Conservation (phyloP, 2,797 vertebrate species). For the Syndactyla subalaris region DNA sequence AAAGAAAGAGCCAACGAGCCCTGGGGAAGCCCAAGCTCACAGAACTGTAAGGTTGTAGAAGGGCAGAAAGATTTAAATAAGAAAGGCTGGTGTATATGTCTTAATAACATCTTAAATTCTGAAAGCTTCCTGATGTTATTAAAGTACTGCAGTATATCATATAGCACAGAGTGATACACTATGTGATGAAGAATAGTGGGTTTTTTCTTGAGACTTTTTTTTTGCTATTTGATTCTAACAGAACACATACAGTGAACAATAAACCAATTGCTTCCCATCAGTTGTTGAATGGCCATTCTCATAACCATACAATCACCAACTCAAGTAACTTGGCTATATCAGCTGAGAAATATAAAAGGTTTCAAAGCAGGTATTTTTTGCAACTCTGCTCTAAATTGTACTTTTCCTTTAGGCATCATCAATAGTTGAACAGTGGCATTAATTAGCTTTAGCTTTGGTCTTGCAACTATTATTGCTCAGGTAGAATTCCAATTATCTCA, state of each 20-base stretch:
- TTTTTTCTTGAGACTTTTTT: neutral
- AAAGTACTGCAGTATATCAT: neutral
- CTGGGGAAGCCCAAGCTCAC: neutral
- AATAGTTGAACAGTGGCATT: neutral
- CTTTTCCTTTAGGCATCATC: neutral
- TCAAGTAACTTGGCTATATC: neutral
- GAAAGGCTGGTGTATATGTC: accelerated
- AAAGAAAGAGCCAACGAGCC: neutral
- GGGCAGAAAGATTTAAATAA: neutral
- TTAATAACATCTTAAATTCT: neutral
- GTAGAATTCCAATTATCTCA: neutral
- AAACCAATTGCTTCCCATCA: neutral
- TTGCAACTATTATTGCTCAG: neutral
- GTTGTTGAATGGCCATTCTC: neutral
- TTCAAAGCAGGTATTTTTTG: neutral
- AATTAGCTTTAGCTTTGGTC: neutral
- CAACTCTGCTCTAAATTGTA: neutral
- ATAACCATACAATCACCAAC: neutral
- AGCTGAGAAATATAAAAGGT: neutral
- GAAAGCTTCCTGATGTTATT: neutral
- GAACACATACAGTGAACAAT: neutral
- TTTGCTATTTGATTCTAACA: neutral
- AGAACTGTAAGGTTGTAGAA: neutral
- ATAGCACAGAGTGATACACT: neutral
- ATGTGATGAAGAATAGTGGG: neutral